Base-by-base conservation (phyloP, 2,113 vertebrate species). In the Megaceryle maxima region DNA sequence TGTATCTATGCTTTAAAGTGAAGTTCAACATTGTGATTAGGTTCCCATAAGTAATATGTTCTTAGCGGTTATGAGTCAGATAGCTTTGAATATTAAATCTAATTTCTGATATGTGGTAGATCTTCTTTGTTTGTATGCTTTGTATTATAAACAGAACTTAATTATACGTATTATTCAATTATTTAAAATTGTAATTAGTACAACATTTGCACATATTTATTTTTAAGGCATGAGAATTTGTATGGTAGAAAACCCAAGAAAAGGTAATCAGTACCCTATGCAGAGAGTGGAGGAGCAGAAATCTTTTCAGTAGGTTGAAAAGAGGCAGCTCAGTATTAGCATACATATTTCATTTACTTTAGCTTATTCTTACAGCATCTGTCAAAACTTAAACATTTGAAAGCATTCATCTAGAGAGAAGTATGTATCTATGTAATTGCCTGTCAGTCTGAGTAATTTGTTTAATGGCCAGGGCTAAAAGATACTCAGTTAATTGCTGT, bases 401-500 rank as follows among this genome's bases (percentile, higher is more conserved):
- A 91, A 90, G 50, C 37, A 72, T 41, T 39, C 6, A 16, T 44
- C 31, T 77, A 37, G 43, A 64, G 64, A 95, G 82, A 88, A 64
- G 80, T 87, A 83, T 41, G 20, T 33, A 73, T 75, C 53, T 76
- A 37, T n/a, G 68, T 67, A 92, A 46, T 75, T 70, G 72, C 55
- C 84, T 94, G 70, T 90, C 73, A 90, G 48, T 64, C 5, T 93
- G 90, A 97, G 56, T 76, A 94, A 96, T 97, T 94, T 93, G 87
- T 87, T 94, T 96, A 95, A 94, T 59, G 56, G 77, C 29, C 50
- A 81, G 66, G 74, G 78, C 88, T 97, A 96, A 97, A 80, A 95
- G 70, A 94, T 80, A 91, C 74, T 86, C 95, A 96, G 89, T 96
- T 95, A 96, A 96, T 90, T 96, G 89, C 73, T 90, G 76, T 87